phyloP scores from a whole-genome alignment of 2,797 vertebrate species.

The Rachycentron canadum region DNA sequence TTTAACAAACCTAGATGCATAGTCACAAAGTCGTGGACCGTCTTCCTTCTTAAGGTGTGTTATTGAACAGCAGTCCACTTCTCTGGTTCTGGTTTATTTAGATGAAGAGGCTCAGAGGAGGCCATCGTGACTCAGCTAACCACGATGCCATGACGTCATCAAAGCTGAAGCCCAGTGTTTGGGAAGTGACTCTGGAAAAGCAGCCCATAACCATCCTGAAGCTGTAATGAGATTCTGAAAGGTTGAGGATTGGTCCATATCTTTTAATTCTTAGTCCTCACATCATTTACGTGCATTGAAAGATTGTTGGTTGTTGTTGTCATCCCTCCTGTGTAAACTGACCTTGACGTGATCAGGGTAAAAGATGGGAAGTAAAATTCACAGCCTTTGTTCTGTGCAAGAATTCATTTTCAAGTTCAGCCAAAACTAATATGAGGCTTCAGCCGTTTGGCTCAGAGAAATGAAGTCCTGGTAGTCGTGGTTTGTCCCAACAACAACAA shows the following conservation, averaged over 20 bases:
- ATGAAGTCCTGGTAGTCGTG: background rate
- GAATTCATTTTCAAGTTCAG: background rate
- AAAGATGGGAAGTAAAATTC: background rate
- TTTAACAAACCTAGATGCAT: too few relatives aligned
- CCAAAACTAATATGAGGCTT: background rate
- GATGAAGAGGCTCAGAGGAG: background rate
- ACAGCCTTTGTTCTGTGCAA: background rate
- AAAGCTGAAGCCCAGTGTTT: conserved; percentile 9
- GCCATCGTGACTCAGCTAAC: conserved; percentile 22
- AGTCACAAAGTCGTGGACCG: too few relatives aligned
- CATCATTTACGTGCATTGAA: background rate
- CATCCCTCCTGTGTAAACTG: background rate
- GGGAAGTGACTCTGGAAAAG: conserved; percentile 22
- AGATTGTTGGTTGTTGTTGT: conserved; percentile 10
- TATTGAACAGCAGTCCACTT: background rate
- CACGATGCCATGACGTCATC: conserved; percentile 20
- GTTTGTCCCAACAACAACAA: background rate
- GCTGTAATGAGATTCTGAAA: conserved; percentile 14
- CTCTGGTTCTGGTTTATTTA: conserved; percentile 4
- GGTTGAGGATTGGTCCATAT: conserved; percentile 24
- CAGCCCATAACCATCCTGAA: conserved; percentile 15
- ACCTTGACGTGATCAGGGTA: background rate
- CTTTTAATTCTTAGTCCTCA: background rate
- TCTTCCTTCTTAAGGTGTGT: background rate
- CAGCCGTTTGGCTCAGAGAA: background rate